phyloP scores from a whole-genome alignment of 2,888 invertebrate species.

The Beris chalybata region DNA sequence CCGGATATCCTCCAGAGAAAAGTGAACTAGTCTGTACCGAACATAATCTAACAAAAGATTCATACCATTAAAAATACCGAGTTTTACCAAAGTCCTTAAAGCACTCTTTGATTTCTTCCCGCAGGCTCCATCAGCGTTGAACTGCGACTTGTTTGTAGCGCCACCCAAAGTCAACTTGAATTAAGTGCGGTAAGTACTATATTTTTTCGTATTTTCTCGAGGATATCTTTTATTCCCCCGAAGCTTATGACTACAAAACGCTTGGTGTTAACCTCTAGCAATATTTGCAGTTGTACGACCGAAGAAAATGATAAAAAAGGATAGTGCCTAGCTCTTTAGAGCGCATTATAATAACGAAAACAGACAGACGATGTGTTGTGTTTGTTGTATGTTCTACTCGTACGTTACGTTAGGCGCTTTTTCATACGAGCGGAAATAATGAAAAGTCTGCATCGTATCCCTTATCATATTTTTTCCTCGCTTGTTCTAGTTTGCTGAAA shows the following conservation, averaged over 20 bases:
- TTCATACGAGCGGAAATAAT: neutral
- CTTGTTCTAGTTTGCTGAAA: too few species aligned
- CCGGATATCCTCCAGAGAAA: neutral
- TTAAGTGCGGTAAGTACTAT: slow-evolving; percentile 49
- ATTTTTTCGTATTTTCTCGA: neutral
- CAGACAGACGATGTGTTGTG: too few species aligned
- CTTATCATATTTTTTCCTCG: neutral
- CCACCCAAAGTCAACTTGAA: slow-evolving; percentile 42
- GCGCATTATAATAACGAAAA: too few species aligned
- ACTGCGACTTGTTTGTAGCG: slow-evolving; percentile 50
- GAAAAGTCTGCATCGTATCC: neutral
- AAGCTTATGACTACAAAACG: neutral
- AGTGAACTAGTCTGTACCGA: neutral
- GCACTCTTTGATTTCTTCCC: slow-evolving; percentile 13
- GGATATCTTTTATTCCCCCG: neutral
- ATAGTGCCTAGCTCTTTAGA: too few species aligned
- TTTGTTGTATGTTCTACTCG: neutral
- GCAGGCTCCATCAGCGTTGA: slow-evolving; percentile 50
- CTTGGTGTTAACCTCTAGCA: neutral
- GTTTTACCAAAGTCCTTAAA: neutral
- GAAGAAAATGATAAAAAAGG: neutral
- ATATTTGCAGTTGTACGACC: neutral
- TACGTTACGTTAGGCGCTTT: neutral
- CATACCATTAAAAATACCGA: neutral
- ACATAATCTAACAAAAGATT: neutral